Percentiles rank a stretch among this genome's conserved stretches.
Evolutionary conservation across 2,797 vertebrate species (phyloP).

Genomic region (Sebastes jordani): DNA sequence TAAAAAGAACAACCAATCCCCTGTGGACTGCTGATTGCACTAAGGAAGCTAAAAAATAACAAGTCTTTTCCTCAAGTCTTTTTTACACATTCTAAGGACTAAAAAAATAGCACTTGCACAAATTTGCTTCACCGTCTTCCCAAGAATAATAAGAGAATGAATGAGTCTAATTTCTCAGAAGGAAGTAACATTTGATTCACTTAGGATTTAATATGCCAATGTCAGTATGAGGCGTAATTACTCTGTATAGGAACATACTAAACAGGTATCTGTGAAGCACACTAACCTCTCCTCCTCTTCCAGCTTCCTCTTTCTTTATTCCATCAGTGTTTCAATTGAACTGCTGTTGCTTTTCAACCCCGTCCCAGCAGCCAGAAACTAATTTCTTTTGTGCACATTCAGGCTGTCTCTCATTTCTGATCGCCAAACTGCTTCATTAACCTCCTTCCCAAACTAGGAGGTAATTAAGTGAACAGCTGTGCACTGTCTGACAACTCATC

Average conservation of each 20-base stretch:
- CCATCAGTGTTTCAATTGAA: conserved; percentile 52
- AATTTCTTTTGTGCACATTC: conserved; percentile 79
- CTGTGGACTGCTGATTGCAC: neutral
- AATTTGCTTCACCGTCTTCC: neutral
- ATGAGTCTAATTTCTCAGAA: conserved; percentile 19
- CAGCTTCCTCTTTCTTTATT: conserved; percentile 35
- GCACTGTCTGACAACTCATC: conserved; percentile 76
- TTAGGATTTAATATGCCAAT: conserved; percentile 60
- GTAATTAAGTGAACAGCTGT: conserved; percentile 85
- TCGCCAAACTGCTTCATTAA: conserved; percentile 83
- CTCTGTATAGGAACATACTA: conserved; percentile 19
- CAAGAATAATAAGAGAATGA: neutral
- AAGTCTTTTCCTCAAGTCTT: neutral
- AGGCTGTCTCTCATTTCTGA: conserved; percentile 69
- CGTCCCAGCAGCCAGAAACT: conserved; percentile 64
- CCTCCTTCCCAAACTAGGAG: conserved; percentile 75
- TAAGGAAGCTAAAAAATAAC: neutral
- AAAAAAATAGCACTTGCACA: neutral
- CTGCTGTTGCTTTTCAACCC: conserved; percentile 58
- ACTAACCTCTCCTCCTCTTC: conserved; percentile 23
- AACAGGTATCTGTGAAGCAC: conserved; percentile 29
- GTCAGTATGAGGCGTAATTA: conserved; percentile 31
- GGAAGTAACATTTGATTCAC: conserved; percentile 26
- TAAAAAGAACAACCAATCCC: neutral
- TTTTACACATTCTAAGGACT: neutral